A percentile compares a stretch with the other conserved stretches of the same genome.
Conservation (phyloP, 2,113 vertebrate genomes). For the Capreolus pygargus region DNA sequence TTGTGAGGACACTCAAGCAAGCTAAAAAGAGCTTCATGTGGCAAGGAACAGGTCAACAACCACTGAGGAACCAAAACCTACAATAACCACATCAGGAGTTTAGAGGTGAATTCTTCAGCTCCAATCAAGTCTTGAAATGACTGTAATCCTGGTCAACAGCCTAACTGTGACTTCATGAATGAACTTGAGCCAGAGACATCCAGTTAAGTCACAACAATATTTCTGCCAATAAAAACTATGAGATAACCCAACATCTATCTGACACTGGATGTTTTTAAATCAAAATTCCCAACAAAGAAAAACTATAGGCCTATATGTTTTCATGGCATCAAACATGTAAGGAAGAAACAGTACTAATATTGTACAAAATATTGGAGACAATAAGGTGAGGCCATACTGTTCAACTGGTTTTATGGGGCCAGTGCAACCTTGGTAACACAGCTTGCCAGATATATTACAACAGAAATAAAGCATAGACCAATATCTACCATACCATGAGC, state of each 20-base stretch:
- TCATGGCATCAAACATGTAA: background rate
- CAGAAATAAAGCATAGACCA: background rate
- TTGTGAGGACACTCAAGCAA: background rate
- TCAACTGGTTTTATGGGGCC: background rate
- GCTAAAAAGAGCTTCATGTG: background rate
- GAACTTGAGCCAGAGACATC: background rate
- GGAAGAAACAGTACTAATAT: background rate
- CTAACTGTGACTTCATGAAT: background rate
- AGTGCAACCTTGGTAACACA: background rate
- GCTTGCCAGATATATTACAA: background rate
- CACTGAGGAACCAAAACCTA: background rate
- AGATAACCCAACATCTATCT: background rate
- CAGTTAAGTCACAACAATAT: background rate
- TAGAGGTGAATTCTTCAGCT: background rate
- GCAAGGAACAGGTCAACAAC: background rate
- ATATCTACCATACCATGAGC: background rate
- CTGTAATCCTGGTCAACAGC: background rate
- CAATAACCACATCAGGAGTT: background rate
- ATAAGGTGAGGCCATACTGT: background rate
- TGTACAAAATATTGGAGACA: background rate
- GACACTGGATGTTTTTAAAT: background rate
- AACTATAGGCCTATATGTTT: background rate
- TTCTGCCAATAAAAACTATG: background rate
- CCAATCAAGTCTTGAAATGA: background rate
- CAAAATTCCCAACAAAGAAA: background rate